phyloP scores from a whole-genome alignment of 2,113 vertebrate genomes.

The Carollia perspicillata region DNA sequence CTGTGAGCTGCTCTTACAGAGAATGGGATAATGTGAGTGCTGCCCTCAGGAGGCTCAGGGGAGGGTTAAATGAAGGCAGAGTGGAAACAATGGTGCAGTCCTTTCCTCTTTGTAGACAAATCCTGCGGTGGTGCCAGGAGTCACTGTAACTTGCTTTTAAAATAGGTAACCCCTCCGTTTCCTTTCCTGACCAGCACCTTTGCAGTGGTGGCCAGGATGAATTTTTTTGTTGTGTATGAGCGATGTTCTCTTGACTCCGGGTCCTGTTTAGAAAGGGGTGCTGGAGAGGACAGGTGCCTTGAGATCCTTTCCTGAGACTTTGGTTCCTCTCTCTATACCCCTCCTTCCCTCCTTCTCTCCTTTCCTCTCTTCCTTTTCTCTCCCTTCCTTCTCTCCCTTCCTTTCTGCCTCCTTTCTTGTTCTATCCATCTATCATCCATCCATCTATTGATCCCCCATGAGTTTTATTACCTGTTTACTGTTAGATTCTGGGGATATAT shows the following conservation, averaged over 20 bases:
- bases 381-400: neutral
- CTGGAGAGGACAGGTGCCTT: neutral
- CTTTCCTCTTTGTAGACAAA: neutral
- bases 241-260: neutral
- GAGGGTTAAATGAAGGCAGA: neutral
- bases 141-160: neutral
- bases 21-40: neutral
- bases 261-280: neutral
- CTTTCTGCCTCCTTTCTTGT: neutral
- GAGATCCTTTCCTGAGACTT: neutral
- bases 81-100: neutral
- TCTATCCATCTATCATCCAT: neutral
- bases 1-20: neutral
- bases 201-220: neutral
- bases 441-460: neutral
- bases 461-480: neutral
- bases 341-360: fast-evolving
- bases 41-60: neutral
- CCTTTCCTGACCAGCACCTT: neutral
- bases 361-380: neutral
- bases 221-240: neutral
- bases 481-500: neutral
- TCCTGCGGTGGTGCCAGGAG: neutral
- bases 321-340: neutral
- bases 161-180: neutral